Evolutionary conservation across 2,797 vertebrate species (phyloP).

Genomic region (Hypotaenidia philippensis): DNA sequence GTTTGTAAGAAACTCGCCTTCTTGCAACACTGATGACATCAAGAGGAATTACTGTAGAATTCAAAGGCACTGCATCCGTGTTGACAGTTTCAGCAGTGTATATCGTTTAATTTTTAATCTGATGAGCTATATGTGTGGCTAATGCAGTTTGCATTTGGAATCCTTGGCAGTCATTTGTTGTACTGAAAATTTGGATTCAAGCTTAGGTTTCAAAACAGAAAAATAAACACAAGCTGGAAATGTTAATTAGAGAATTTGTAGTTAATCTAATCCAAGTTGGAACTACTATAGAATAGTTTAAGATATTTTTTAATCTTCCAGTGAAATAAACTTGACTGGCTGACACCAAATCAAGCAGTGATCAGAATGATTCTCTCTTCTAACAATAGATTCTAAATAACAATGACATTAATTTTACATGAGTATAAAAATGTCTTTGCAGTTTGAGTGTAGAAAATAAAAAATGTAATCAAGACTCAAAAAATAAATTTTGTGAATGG

Average conservation of each 20-base stretch:
- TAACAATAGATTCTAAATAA: not conserved
- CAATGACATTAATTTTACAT: not conserved
- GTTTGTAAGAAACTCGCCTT: slow-evolving; percentile 54
- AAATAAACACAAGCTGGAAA: not conserved
- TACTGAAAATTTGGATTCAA: not conserved
- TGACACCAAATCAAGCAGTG: not conserved
- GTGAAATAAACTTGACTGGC: not conserved
- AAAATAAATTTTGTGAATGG: not conserved
- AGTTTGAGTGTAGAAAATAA: not conserved
- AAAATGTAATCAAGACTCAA: not conserved
- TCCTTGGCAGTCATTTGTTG: not conserved
- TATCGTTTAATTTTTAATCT: slow-evolving; percentile 66
- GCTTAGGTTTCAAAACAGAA: not conserved
- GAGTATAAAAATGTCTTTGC: not conserved
- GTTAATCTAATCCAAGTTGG: not conserved
- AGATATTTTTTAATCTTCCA: not conserved
- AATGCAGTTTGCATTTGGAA: not conserved
- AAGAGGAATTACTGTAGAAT: slow-evolving; percentile 57
- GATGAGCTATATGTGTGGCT: slow-evolving; percentile 25
- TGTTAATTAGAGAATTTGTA: not conserved
- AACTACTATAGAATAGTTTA: not conserved
- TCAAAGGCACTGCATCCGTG: slow-evolving; percentile 41
- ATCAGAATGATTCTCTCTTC: not conserved
- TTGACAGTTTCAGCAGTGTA: slow-evolving; percentile 33
- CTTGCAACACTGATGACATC: slow-evolving; percentile 58